Base-by-base conservation (phyloP, 2,113 vertebrate genomes). In the Heterotilapia buettikoferi region DNA sequence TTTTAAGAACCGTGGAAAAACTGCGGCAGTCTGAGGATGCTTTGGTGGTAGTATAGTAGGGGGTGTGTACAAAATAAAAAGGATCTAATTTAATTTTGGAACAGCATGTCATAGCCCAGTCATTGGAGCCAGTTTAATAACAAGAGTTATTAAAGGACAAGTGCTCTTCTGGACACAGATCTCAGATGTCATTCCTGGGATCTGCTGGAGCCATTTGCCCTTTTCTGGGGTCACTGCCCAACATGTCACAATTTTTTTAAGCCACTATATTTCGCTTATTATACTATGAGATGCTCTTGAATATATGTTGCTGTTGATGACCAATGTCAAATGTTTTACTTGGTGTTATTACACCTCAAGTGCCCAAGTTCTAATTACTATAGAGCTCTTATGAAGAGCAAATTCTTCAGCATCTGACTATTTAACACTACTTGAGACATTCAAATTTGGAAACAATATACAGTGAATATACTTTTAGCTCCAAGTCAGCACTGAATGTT, bases 271-370 rank as follows among this genome's bases (percentile, higher is more conserved):
- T 61, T 33, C n/a, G 57, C 57, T 61, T 61, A 33, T 19, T 61
- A 4, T 61, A 31, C 29, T 18, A 18, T 10, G 24, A 19, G 29
- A 33, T 61, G 57, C 24, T 61, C 29, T 33, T 61, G 9, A 33
- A 61, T 33, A 19, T 19, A 61, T 33, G 16, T 61, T 61, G 29
- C 57, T 61, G 29, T 10, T 61, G 57, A 1, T 33, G 29, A 61
- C 5, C 57, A 33, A 10, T 61, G 8, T 33, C 57, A 61, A 33
- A 61, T 18, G 18, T 61, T 61, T 61, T 6, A 18, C 26, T 61
- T 18, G 26, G 0, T 31, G 14, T 18, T 31, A 0, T 61, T 31
- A 31, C 26, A 59, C 56, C 0, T 59, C 0, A 59, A 59, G 14
- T 59, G 5, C 56, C 26, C 56, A 59, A 31, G 26, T 59, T 59